Percentiles rank a stretch among this genome's conserved stretches.
These are phyloP conservation scores for Cabera pusaria DNA, from an alignment of 2,888 invertebrate genomes.

Conservation along the genomic window DNA sequence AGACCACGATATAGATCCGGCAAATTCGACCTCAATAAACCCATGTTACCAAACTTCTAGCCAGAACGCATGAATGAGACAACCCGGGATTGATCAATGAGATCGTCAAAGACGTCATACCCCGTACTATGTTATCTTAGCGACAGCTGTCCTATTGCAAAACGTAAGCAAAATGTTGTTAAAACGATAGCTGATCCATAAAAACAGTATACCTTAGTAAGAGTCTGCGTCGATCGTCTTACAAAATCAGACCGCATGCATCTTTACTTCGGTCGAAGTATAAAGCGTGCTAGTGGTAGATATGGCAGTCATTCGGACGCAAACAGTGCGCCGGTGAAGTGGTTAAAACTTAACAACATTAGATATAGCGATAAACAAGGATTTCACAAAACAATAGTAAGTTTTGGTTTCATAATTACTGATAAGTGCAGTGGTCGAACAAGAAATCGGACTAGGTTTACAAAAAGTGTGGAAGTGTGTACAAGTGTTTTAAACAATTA, in stretches of 20 bases:
- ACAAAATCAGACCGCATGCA: slow-evolving; percentile 76
- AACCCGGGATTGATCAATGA: slow-evolving; percentile 77
- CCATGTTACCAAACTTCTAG: slow-evolving; percentile 70
- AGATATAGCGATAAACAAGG: slow-evolving; percentile 58
- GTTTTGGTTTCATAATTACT: slow-evolving; percentile 41
- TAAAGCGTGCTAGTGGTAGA: slow-evolving; percentile 73
- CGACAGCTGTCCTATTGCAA: slow-evolving; percentile 26
- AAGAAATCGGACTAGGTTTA: slow-evolving; percentile 8
- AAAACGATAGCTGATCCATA: slow-evolving; percentile 28
- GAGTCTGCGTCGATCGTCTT: slow-evolving; percentile 68
- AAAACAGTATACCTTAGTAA: slow-evolving; percentile 55
- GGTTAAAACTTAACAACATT: slow-evolving; percentile 53
- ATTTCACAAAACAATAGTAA: slow-evolving; percentile 61
- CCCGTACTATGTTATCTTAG: slow-evolving; percentile 53
- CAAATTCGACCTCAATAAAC: slow-evolving; percentile 63
- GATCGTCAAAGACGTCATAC: slow-evolving; percentile 58
- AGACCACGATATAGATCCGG: slow-evolving; percentile 57
- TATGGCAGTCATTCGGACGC: slow-evolving; percentile 75
- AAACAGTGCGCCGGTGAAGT: slow-evolving; percentile 73
- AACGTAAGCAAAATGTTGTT: slow-evolving; percentile 25
- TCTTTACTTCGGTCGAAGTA: slow-evolving; percentile 78
- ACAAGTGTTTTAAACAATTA: slow-evolving; percentile 13
- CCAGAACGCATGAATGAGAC: slow-evolving; percentile 64
- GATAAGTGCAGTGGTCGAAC: slow-evolving; percentile 26
- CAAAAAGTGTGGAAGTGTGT: slow-evolving; percentile 16